Evolutionary conservation across 2,113 vertebrate genomes (phyloP), one percentile per base, ranked within the genome.

Genomic region (Takifugu bimaculatus): DNA sequence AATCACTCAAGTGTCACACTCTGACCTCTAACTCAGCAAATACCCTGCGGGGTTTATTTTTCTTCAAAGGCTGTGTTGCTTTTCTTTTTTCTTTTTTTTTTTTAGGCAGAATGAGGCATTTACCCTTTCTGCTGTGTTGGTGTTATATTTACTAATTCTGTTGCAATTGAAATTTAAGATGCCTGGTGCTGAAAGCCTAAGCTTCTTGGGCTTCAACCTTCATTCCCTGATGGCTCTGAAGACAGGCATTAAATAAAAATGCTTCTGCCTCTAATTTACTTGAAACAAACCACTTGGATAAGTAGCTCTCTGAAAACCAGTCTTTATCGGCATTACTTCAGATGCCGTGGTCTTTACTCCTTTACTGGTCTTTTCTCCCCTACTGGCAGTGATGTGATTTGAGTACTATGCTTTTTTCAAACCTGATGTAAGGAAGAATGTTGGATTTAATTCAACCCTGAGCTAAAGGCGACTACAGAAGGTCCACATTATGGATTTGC

Each of bases 201-300:
- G 3, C n/a, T 70, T 48, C 45, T 15, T 54, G 57, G 58, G 66
- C 51, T 82, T 80, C 75, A 77, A 79, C 79, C 67, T 75, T 73
- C 65, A 43, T 48, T 57, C 66, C 48, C 70, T 57, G 72, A 68
- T 74, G 67, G 67, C 45, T 54, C 61, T 68, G 45, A 75, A 72
- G 50, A 55, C 62, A 54, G 54, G 79, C 76, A 80, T 83, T 74
- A 87, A 81, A 68, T 43, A 9, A 60, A 63, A 70, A 58, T 48
- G 25, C 59, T 78, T 73, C 82, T 68, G 63, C 66, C 85, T 82
- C 77, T 72, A 54, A 75, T 79, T 84, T 74, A 53, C 70, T 68
- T 75, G 61, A 52, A 50, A 70, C 65, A 65, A 77, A 60, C 60
- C 62, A 43, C 60, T 55, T 47, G 62, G 50, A 47, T 80, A 64